phyloP scores from a whole-genome alignment of 2,113 vertebrate species.

The Aix galericulata region DNA sequence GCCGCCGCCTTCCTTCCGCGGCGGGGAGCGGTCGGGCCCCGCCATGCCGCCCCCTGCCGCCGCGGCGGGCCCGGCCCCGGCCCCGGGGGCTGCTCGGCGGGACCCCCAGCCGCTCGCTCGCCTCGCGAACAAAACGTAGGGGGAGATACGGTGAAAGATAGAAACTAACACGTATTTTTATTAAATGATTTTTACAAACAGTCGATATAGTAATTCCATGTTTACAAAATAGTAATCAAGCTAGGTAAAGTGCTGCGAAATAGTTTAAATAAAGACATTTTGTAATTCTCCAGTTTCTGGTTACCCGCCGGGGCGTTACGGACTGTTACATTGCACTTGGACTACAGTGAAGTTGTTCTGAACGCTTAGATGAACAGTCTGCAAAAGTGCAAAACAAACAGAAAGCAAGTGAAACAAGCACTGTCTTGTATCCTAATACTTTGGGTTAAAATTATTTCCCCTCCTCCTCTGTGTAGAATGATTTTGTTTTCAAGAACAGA shows the following conservation, averaged over 20 bases:
- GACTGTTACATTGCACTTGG: background rate
- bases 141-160: constrained; percentile 6
- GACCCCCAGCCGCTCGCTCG: background rate
- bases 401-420: background rate
- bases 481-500: background rate
- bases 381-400: background rate
- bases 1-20: too few species aligned
- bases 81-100: background rate
- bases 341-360: background rate
- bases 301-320: background rate
- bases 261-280: constrained; percentile 56
- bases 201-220: constrained; percentile 49
- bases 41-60: too few species aligned
- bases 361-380: background rate
- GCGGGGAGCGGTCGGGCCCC: too few species aligned
- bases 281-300: constrained; percentile 66
- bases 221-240: constrained; percentile 70
- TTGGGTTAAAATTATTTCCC: background rate
- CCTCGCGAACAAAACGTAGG: background rate
- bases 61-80: background rate
- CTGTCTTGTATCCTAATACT: background rate
- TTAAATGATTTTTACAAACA: constrained; percentile 66
- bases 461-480: background rate
- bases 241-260: constrained; percentile 69
- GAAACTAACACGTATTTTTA: constrained; percentile 68